A percentile compares a stretch with the other conserved stretches of the same genome.
Conservation (phyloP, 2,888 invertebrate species). For the Drosophila pegasa region DNA sequence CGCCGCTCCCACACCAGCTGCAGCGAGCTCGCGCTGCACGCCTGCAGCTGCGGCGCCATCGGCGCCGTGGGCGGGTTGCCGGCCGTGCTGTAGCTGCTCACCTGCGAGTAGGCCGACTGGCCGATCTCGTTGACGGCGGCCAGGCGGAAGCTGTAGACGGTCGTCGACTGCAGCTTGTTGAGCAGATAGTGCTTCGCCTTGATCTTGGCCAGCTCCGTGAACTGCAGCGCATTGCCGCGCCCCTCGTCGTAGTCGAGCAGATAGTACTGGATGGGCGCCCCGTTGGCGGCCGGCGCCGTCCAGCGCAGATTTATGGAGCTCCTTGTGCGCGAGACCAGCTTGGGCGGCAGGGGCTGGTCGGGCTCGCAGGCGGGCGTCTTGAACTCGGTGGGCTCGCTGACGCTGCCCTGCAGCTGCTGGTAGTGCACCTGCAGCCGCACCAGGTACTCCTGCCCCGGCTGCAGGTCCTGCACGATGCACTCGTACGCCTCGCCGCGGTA, state of each 20-base stretch:
- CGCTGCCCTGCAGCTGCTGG: slow-evolving; percentile 90
- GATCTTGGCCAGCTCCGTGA: slow-evolving; percentile 90
- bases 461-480: slow-evolving; percentile 92
- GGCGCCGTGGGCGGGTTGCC: slow-evolving; percentile 93
- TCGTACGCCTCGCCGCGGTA: slow-evolving; percentile 91
- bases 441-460: slow-evolving; percentile 94
- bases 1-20: slow-evolving; percentile 91
- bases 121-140: slow-evolving; percentile 94
- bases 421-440: slow-evolving; percentile 91
- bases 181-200: slow-evolving; percentile 91
- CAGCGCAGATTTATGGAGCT: slow-evolving; percentile 90
- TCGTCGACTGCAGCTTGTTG: slow-evolving; percentile 91
- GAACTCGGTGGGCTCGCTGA: slow-evolving; percentile 92
- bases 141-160: slow-evolving; percentile 92
- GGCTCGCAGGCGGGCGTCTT: slow-evolving; percentile 93
- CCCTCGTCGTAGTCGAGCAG: slow-evolving; percentile 92
- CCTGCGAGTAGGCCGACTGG: slow-evolving; percentile 89
- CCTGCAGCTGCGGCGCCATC: slow-evolving; percentile 89
- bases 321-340: slow-evolving; percentile 89
- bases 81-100: slow-evolving; percentile 89
- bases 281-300: slow-evolving; percentile 91
- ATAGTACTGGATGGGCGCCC: slow-evolving; percentile 91
- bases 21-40: slow-evolving; percentile 88
- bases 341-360: slow-evolving; percentile 90
- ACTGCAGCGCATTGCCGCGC: slow-evolving; percentile 86